Conservation (phyloP, 2,888 invertebrate genomes). For the Entomobrya proxima region DNA sequence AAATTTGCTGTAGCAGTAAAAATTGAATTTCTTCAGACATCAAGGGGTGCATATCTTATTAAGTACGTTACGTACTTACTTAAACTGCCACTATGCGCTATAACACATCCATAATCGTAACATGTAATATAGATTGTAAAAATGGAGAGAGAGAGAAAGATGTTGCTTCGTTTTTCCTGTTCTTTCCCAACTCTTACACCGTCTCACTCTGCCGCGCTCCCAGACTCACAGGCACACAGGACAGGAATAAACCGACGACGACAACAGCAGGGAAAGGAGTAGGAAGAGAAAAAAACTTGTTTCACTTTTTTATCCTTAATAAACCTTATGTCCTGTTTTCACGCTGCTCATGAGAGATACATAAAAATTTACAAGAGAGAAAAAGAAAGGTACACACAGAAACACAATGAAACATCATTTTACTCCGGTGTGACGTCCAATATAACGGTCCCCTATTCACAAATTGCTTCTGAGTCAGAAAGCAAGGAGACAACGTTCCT, state of each 20-base stretch:
- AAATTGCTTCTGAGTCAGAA: constrained; percentile 38
- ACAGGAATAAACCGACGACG: background rate
- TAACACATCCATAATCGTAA: background rate
- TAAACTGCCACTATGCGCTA: background rate
- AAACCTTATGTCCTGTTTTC: constrained; percentile 56
- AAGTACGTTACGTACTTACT: constrained; percentile 39
- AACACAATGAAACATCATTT: constrained; percentile 58
- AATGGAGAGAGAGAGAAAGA: background rate
- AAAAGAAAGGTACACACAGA: constrained; percentile 3
- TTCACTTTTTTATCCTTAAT: constrained; percentile 46
- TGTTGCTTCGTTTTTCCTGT: background rate
- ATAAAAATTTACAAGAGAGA: constrained; percentile 27
- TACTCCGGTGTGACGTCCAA: constrained; percentile 59
- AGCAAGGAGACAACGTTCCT: background rate
- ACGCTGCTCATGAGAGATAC: constrained; percentile 52
- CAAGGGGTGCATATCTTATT: constrained; percentile 75
- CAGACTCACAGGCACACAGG: background rate
- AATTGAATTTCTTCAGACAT: constrained; percentile 73
- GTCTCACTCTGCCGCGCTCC: constrained; percentile 3
- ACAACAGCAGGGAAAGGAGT: background rate
- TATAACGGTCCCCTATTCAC: constrained; percentile 25
- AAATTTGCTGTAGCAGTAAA: constrained; percentile 72
- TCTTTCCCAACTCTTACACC: constrained; percentile 9
- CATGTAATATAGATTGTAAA: background rate
- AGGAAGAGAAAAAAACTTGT: background rate